A percentile compares a stretch with the other conserved stretches of the same genome.
Conservation (phyloP, 2,888 invertebrate genomes). For the Orchesellides sinensis region DNA sequence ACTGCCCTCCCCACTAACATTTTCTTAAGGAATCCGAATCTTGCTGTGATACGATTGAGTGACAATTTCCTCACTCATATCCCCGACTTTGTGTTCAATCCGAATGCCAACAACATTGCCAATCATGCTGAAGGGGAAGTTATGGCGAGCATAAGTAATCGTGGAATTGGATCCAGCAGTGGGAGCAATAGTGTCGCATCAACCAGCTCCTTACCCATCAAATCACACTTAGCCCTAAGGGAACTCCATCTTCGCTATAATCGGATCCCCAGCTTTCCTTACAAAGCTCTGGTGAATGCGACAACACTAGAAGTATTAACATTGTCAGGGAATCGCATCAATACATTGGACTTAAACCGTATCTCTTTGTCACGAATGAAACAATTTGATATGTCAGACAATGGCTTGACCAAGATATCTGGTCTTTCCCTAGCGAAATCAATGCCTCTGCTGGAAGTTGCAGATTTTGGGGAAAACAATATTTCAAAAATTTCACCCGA, state of each 20-base stretch:
- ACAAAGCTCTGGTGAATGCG: constrained; percentile 86
- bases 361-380: constrained; percentile 86
- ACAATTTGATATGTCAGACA: constrained; percentile 85
- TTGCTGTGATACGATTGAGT: constrained; percentile 84
- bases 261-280: constrained; percentile 86
- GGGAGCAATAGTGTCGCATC: not conserved
- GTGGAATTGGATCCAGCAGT: constrained; percentile 21
- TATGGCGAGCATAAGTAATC: constrained; percentile 47
- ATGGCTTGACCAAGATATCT: constrained; percentile 81
- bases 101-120: constrained; percentile 52
- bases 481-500: constrained; percentile 87
- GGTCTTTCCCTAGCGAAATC: constrained; percentile 86
- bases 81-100: constrained; percentile 84
- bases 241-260: constrained; percentile 87
- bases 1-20: constrained; percentile 83
- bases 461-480: constrained; percentile 87
- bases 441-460: constrained; percentile 84
- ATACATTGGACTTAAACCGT: constrained; percentile 86
- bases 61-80: constrained; percentile 84
- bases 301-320: constrained; percentile 84
- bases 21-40: constrained; percentile 87
- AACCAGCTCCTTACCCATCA: constrained; percentile 53
- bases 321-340: constrained; percentile 76
- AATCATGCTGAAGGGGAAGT: constrained; percentile 42
- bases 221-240: constrained; percentile 79